Conservation (phyloP, 2,888 invertebrate species). For the Xanthia icteritia region DNA sequence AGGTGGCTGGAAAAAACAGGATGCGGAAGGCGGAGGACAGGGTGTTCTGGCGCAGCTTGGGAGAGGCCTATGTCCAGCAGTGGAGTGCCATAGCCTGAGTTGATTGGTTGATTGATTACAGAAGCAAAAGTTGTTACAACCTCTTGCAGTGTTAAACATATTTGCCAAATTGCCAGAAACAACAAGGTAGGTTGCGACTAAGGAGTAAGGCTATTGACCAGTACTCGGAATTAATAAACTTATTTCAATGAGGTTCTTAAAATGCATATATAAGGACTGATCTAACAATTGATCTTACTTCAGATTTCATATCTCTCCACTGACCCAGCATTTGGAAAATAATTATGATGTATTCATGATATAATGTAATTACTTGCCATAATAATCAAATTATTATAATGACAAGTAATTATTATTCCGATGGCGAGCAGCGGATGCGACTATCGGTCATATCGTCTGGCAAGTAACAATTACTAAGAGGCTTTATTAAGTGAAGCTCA, state of each 20-base stretch:
- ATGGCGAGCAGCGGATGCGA: conserved; percentile 43
- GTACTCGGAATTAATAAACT: background rate
- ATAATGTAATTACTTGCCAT: conserved; percentile 13
- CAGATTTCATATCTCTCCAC: conserved; percentile 15
- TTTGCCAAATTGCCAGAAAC: too few species aligned
- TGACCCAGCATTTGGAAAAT: conserved; percentile 8
- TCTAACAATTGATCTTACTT: conserved; percentile 9
- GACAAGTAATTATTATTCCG: conserved; percentile 51
- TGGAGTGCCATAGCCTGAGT: background rate
- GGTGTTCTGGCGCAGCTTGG: background rate
- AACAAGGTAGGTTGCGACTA: too few species aligned
- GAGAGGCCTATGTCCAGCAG: background rate
- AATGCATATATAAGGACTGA: conserved; percentile 1
- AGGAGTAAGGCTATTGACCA: background rate
- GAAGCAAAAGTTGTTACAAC: background rate
- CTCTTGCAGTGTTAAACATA: background rate
- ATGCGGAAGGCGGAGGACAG: background rate
- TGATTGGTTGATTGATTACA: background rate
- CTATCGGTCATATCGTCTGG: conserved; percentile 30
- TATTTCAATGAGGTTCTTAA: background rate
- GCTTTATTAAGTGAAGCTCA: conserved; percentile 7
- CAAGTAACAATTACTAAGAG: conserved; percentile 25
- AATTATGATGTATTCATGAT: conserved; percentile 27
- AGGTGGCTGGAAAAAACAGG: background rate
- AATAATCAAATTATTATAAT: conserved; percentile 42